Conservation (phyloP, 2,888 invertebrate species). For the Beris chalybata region DNA sequence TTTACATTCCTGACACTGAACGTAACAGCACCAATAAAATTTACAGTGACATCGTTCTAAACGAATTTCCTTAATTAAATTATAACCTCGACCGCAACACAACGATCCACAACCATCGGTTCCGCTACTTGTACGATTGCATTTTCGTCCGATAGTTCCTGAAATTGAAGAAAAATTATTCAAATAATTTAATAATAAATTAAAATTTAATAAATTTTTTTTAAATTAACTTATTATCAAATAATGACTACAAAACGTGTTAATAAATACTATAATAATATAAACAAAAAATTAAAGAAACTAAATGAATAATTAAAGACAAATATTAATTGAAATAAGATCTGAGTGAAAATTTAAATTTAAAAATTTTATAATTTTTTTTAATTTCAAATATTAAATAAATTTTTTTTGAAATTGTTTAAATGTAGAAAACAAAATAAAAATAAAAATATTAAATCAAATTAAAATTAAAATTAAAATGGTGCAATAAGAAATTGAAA, state of each 20-base stretch:
- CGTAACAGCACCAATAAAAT: constrained; percentile 93
- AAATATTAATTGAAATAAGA: too few relatives aligned
- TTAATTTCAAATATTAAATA: too few relatives aligned
- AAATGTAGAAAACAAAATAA: too few relatives aligned
- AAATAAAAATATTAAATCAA: too few relatives aligned
- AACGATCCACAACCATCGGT: constrained; percentile 82
- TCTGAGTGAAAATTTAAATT: too few relatives aligned
- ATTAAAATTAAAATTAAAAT: too few relatives aligned
- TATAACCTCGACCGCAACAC: constrained; percentile 89
- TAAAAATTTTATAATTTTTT: too few relatives aligned
- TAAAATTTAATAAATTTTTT: not conserved
- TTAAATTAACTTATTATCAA: not conserved
- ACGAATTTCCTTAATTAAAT: constrained; percentile 73
- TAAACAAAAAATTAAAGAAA: too few relatives aligned
- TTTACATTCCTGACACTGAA: constrained; percentile 85
- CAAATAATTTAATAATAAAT: not conserved
- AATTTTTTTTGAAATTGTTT: too few relatives aligned
- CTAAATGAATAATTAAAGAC: too few relatives aligned
- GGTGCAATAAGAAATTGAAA: too few relatives aligned
- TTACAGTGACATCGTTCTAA: constrained; percentile 85
- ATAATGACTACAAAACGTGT: not conserved
- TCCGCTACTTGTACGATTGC: constrained; percentile 70
- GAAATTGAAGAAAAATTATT: not conserved
- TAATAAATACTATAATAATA: too few relatives aligned
- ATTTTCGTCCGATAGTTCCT: constrained; percentile 76